Evolutionary conservation across 2,113 vertebrate species (phyloP), one percentile per base, ranked within the genome.

Genomic region (Lucifuga dentata): DNA sequence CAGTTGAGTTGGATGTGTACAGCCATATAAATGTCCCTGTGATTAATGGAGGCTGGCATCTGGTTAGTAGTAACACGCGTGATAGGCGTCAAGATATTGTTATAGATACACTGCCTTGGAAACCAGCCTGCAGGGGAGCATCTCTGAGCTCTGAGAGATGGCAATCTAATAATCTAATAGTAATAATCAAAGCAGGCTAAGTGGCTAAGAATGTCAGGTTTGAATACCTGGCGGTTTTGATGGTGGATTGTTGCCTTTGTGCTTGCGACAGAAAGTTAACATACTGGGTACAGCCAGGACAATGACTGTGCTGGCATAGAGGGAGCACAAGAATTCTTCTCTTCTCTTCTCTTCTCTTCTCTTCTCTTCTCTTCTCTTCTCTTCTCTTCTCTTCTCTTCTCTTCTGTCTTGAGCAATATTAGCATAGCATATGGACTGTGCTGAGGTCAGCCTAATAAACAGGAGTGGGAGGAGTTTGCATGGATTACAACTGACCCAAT

Each of bases 31-130:
- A 69, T 40, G 71, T 72, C 44, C 4, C 0, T 53, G 57, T 73
- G 68, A 83, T 73, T 64, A 50, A 83, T 48, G 59, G 45, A 21
- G 13, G 35, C 40, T 55, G 73, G 73, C 80, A 75, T 76, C 63
- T 86, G 77, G 44, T 49, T 16, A 58, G 67, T 41, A 36, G 16
- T 48, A 11, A 65, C 50, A 13, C 55, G 46, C 33, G 16, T 19
- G 16, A 26, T 51, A 17, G 23, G 24, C 56, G 59, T 43, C 53
- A 36, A 3, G 21, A 51, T 35, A n/a, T 20, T 40, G 44, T 56
- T 35, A 52, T 11, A 16, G 35, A 16, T 36, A 17, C 2, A 12
- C 48, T 38, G 20, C 48, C 56, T 9, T 2, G 58, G 57, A 68
- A 45, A 58, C 20, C 10, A 44, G 62, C 41, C 36, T 35, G 21